phyloP scores from a whole-genome alignment of 2,797 vertebrate genomes.

The Coranthus polyacanthus region DNA sequence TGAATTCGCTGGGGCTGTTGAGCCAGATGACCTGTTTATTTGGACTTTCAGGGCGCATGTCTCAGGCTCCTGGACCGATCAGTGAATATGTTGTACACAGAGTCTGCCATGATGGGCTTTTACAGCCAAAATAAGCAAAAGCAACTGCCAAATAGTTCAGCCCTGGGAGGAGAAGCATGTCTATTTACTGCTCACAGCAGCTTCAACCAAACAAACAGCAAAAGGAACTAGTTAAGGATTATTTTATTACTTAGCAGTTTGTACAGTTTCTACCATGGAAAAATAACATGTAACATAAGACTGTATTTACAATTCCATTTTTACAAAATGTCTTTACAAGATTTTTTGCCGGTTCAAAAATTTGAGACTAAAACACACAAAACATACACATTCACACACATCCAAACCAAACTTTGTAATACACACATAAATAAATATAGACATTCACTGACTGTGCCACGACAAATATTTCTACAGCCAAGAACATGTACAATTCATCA shows the following conservation, averaged over 20 bases:
- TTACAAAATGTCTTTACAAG: constrained; percentile 94
- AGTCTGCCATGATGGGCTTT: constrained; percentile 54
- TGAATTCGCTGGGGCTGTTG: constrained; percentile 52
- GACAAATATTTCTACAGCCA: constrained; percentile 89
- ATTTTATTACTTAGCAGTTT: constrained; percentile 96
- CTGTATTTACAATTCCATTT: constrained; percentile 95
- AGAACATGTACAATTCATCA: constrained; percentile 86
- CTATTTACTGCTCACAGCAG: constrained; percentile 61
- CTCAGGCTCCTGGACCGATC: constrained; percentile 62
- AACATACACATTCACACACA: constrained; percentile 84
- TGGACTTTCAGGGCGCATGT: constrained; percentile 69
- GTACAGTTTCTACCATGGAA: constrained; percentile 93
- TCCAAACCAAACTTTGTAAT: constrained; percentile 87
- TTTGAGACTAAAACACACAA: constrained; percentile 79
- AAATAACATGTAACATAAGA: constrained; percentile 90
- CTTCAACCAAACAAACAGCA: constrained; percentile 68
- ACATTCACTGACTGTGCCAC: constrained; percentile 88
- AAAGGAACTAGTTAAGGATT: constrained; percentile 79
- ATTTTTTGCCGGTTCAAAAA: constrained; percentile 85
- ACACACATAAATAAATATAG: constrained; percentile 98
- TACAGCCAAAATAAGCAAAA: constrained; percentile 79
- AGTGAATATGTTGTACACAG: constrained; percentile 62
- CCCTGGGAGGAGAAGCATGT: constrained; percentile 56
- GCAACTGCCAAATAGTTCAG: constrained; percentile 67
- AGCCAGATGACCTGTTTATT: constrained; percentile 80